Conservation (phyloP, 2,797 vertebrate genomes). For the Squalus acanthias region DNA sequence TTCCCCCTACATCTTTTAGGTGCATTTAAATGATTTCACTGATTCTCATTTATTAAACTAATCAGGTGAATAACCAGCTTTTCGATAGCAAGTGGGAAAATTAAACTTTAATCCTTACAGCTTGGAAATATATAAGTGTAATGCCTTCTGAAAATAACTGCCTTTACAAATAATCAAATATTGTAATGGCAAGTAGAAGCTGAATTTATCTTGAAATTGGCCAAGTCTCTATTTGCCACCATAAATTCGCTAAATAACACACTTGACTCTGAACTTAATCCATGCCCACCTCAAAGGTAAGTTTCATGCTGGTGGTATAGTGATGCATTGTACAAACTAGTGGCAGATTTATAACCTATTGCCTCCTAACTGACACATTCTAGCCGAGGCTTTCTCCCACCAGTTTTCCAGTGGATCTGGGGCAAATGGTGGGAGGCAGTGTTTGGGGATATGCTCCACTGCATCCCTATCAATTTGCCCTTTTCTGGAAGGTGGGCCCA, state of each 20-base stretch:
- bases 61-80: background rate
- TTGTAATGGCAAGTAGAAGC: background rate
- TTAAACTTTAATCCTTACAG: background rate
- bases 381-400: background rate
- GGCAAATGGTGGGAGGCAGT: background rate
- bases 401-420: background rate
- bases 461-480: background rate
- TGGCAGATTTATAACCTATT: background rate
- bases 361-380: background rate
- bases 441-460: background rate
- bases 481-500: background rate
- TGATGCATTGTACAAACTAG: background rate
- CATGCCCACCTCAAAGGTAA: background rate
- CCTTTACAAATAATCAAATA: background rate
- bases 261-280: background rate
- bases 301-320: background rate
- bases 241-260: background rate
- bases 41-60: background rate
- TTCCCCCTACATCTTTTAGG: background rate
- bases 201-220: conserved; percentile 12
- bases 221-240: background rate
- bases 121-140: background rate
- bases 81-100: background rate
- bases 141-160: background rate
- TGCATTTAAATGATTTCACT: background rate